Evolutionary conservation across 2,888 invertebrate species (phyloP).

Genomic region (Amphipoea oculea): DNA sequence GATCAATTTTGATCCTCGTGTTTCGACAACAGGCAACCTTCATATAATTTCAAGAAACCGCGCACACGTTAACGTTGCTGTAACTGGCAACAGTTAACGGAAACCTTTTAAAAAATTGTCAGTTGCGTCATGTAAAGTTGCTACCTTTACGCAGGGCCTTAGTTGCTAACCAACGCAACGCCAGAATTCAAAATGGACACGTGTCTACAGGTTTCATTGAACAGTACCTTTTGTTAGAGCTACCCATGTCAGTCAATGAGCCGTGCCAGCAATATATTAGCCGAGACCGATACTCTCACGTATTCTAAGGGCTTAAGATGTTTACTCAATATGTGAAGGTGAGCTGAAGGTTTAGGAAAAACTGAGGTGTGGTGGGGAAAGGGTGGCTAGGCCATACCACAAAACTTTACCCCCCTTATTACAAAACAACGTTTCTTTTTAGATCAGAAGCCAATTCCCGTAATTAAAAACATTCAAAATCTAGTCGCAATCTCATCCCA

Average conservation of each 20-base stretch:
- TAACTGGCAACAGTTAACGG: not conserved
- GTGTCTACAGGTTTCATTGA: slow-evolving; percentile 26
- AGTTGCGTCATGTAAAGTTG: not conserved
- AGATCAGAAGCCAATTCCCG: too few relatives aligned
- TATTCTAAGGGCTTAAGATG: slow-evolving; percentile 14
- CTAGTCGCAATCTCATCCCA: too few relatives aligned
- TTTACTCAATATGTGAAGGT: slow-evolving; percentile 12
- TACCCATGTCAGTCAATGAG: slow-evolving; percentile 48
- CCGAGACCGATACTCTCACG: slow-evolving; percentile 32
- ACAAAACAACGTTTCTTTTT: not conserved
- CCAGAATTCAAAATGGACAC: slow-evolving; percentile 11
- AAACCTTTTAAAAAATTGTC: not conserved
- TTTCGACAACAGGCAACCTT: too few relatives aligned
- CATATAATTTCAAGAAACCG: not conserved
- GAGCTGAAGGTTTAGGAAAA: not conserved
- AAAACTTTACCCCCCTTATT: not conserved
- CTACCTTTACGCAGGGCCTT: not conserved
- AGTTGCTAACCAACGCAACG: not conserved
- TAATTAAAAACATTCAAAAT: too few relatives aligned
- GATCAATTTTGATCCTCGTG: not conserved
- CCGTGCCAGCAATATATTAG: slow-evolving; percentile 56
- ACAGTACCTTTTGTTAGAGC: slow-evolving; percentile 35
- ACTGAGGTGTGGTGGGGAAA: not conserved
- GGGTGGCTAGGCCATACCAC: not conserved
- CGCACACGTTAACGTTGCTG: not conserved